Evolutionary conservation across 2,113 vertebrate genomes (phyloP), one percentile per base, ranked within the genome.

Genomic region (Cottus gobio): DNA sequence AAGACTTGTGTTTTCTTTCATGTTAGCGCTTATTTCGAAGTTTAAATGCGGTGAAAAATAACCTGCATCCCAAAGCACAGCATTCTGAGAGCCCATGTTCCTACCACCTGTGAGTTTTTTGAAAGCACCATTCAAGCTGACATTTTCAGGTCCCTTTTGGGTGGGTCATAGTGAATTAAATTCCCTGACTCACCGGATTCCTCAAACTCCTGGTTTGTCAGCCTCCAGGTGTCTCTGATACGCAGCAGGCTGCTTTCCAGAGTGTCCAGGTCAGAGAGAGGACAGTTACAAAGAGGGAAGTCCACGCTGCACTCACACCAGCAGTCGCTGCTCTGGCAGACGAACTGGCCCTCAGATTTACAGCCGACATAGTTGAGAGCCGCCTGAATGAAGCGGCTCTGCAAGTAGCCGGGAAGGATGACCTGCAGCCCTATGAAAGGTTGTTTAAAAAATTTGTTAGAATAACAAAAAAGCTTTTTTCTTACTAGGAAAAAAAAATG

Each of bases 361-460:
- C 98, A 99, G 50, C 96, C 96, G 13, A 99, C 96, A 90, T 99
- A 99, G 94, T 96, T 95, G 68, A 99, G 96, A 0, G 98, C 98
- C 0, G 98, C 98, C 0, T 95, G 94, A 79, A 99, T 96, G 11
- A 99, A 99, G 34, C 94, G 89, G 75, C 95, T 95, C 13, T 93
- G 95, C 84, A 99, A 89, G 92, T 99, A 95, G 36, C 90, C 89
- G 0, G 98, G 98, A 9, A 99, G 93, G 90, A 99, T 94, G 0
- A 93, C 96, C 95, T 99, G 98, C 79, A 99, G 94, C 74, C 98
- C 98, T 99, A 92, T 24, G 0, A 20, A 57, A 82, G n/a, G 42
- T 44, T 44, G 42, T 44, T 44, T 15, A 12, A 44, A 15, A 3
- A 44, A 44, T 3, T 13, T 24, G n/a, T 26, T 13, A 22, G 22